These are phyloP conservation scores for Drusus annulatus DNA, from an alignment of 1,140 invertebrate species.

Conservation along the genomic window DNA sequence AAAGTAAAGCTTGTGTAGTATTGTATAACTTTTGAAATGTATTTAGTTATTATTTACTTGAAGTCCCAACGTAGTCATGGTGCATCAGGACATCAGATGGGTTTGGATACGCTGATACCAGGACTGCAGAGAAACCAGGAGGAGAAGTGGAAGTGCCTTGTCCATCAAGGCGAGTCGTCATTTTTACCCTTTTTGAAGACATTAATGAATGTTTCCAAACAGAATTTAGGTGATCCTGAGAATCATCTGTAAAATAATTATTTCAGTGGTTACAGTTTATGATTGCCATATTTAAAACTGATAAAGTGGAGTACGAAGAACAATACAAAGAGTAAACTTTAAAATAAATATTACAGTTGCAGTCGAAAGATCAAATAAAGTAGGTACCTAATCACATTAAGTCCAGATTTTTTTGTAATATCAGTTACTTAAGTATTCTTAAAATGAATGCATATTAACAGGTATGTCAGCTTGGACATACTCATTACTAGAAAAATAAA, in stretches of 20 bases:
- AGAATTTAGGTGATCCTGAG: not conserved
- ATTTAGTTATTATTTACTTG: not conserved
- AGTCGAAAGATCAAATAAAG: not conserved
- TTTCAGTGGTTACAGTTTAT: too few relatives aligned
- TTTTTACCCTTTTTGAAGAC: slow-evolving; percentile 37
- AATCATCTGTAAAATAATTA: slow-evolving; percentile 24
- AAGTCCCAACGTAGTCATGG: slow-evolving; percentile 45
- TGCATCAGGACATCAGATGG: slow-evolving; percentile 47
- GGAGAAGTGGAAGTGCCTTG: slow-evolving; percentile 34
- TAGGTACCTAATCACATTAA: too few relatives aligned
- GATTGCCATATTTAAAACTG: not conserved
- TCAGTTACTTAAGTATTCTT: not conserved
- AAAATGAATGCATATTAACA: not conserved
- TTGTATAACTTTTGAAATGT: too few relatives aligned
- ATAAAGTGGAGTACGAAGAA: not conserved
- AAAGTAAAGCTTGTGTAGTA: not conserved
- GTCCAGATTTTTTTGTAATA: not conserved
- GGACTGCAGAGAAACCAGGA: slow-evolving; percentile 27
- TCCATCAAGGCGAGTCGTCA: slow-evolving; percentile 17
- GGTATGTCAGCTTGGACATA: not conserved
- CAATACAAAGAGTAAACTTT: not conserved
- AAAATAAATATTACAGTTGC: not conserved
- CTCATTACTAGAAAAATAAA: not conserved
- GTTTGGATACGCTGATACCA: slow-evolving; percentile 29
- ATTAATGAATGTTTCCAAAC: slow-evolving; percentile 37